Conservation (phyloP, 2,797 vertebrate species). For the Austrolebias charrua region DNA sequence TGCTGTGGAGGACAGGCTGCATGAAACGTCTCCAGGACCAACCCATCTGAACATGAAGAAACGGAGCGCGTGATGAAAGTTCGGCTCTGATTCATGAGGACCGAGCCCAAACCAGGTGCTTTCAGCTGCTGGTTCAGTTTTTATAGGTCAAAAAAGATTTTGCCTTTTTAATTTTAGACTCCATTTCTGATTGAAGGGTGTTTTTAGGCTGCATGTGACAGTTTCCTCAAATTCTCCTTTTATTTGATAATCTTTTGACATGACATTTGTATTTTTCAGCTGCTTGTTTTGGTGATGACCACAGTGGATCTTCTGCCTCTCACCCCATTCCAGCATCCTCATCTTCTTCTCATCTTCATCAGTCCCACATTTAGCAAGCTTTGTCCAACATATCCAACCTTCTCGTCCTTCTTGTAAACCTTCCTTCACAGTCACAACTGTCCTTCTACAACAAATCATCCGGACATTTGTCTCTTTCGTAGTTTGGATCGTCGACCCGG, state of each 20-base stretch:
- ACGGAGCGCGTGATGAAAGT: neutral
- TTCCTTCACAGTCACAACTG: too few relatives aligned
- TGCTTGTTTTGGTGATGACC: too few relatives aligned
- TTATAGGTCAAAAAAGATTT: slow-evolving; percentile 3
- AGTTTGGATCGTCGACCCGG: too few relatives aligned
- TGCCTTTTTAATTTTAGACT: neutral
- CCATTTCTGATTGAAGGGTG: slow-evolving; percentile 1
- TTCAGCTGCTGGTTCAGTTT: slow-evolving; percentile 4
- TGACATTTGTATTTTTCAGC: too few relatives aligned
- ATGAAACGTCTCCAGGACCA: slow-evolving; percentile 7
- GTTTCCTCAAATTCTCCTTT: neutral
- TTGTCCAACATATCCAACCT: too few relatives aligned
- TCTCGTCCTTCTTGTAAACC: too few relatives aligned
- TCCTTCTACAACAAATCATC: too few relatives aligned
- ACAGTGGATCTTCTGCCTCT: too few relatives aligned
- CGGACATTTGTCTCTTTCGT: too few relatives aligned
- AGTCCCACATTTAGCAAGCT: too few relatives aligned
- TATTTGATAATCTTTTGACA: neutral
- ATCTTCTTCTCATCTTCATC: too few relatives aligned
- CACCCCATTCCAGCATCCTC: too few relatives aligned
- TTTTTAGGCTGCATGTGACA: neutral
- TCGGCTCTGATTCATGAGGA: slow-evolving; percentile 17
- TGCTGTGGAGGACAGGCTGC: slow-evolving; percentile 26
- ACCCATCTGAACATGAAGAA: slow-evolving; percentile 10
- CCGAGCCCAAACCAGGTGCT: slow-evolving; percentile 1